These are phyloP conservation scores for Dynastes maya DNA, from an alignment of 2,888 invertebrate genomes.

Conservation along the genomic window DNA sequence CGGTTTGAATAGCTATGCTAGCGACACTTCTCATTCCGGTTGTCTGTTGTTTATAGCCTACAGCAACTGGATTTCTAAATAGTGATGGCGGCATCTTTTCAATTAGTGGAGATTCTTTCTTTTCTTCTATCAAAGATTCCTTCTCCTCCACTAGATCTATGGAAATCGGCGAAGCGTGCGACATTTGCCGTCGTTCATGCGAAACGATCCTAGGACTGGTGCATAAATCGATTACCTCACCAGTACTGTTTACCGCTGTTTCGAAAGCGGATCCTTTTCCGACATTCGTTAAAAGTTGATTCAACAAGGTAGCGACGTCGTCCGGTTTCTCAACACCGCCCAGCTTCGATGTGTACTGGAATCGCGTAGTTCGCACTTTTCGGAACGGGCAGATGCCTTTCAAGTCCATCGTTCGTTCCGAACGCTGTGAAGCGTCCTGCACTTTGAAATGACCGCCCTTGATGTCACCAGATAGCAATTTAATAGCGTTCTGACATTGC, in stretches of 20 bases:
- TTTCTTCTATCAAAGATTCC: neutral
- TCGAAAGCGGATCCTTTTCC: neutral
- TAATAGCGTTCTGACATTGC: conserved; percentile 17
- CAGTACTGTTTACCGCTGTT: too few species aligned
- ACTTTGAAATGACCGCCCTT: conserved; percentile 12
- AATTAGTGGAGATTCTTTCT: neutral
- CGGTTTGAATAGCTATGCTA: neutral
- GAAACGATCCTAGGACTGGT: neutral
- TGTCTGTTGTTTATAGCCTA: neutral
- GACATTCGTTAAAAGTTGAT: neutral
- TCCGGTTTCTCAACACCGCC: neutral
- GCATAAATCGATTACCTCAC: neutral
- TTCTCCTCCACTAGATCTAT: neutral
- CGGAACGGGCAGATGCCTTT: neutral
- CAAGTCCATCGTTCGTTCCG: neutral
- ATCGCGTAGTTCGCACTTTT: neutral
- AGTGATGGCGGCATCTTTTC: neutral
- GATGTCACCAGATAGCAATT: neutral
- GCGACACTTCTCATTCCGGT: neutral
- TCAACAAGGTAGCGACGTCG: neutral
- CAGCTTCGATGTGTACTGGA: neutral
- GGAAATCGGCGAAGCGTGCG: neutral
- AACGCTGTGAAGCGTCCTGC: neutral
- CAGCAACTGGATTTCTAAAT: too few species aligned
- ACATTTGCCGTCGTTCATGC: neutral